These are phyloP conservation scores for Aphidoletes aphidimyza DNA, from an alignment of 2,888 invertebrate species.

Conservation along the genomic window DNA sequence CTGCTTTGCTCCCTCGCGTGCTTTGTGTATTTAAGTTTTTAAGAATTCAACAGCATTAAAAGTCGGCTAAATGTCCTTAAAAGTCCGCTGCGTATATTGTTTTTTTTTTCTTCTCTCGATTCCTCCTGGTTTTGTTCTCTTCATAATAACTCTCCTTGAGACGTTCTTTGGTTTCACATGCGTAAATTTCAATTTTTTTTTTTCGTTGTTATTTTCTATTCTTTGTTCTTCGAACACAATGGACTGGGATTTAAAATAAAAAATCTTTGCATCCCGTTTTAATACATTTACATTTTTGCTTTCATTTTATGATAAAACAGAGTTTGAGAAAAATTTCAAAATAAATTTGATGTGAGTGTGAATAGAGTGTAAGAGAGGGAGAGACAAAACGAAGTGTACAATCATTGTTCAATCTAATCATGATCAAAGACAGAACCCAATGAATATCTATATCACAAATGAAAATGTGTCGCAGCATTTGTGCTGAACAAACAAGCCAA, in stretches of 20 bases:
- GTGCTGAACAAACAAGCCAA: slow-evolving; percentile 2
- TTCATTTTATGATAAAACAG: not conserved
- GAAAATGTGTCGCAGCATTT: not conserved
- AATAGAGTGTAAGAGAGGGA: not conserved
- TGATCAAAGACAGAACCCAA: not conserved
- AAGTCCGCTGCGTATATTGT: slow-evolving; percentile 1
- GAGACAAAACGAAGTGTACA: not conserved
- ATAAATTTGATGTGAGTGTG: not conserved
- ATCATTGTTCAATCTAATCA: slow-evolving; percentile 22
- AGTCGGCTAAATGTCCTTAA: slow-evolving; percentile 14
- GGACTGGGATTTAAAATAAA: not conserved
- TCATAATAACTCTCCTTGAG: slow-evolving; percentile 19
- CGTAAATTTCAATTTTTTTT: not conserved
- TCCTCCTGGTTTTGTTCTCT: not conserved
- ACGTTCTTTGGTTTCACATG: not conserved
- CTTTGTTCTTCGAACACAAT: not conserved
- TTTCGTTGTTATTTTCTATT: not conserved
- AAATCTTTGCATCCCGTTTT: not conserved
- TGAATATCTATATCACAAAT: not conserved
- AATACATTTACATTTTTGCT: not conserved
- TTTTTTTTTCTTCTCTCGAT: too few relatives aligned
- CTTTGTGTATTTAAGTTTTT: not conserved
- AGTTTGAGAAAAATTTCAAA: not conserved
- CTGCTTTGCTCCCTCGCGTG: slow-evolving; percentile 14
- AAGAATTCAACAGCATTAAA: not conserved